phyloP scores from a whole-genome alignment of 2,888 invertebrate species.

The Oithona nana region DNA sequence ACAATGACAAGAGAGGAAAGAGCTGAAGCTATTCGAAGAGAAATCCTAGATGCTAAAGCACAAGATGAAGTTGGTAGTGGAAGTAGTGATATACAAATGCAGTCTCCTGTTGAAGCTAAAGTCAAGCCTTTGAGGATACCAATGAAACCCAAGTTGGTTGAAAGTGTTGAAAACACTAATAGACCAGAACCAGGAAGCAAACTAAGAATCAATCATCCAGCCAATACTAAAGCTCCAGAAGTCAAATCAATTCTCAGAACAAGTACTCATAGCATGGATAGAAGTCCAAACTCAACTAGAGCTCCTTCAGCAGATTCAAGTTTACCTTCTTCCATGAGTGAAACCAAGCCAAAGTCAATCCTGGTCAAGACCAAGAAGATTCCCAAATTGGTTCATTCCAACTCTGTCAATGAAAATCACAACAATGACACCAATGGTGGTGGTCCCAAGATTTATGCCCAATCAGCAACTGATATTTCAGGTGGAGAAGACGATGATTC shows the following conservation, averaged over 20 bases:
- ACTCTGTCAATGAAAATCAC: not conserved
- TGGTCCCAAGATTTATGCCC: slow-evolving; percentile 6
- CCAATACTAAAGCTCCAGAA: not conserved
- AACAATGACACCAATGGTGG: not conserved
- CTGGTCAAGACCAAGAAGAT: not conserved
- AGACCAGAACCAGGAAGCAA: not conserved
- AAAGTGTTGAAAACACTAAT: not conserved
- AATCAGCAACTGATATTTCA: slow-evolving; percentile 14
- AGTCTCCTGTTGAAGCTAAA: slow-evolving; percentile 5
- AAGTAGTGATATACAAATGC: slow-evolving; percentile 3
- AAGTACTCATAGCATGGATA: not conserved
- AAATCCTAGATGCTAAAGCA: slow-evolving; percentile 8
- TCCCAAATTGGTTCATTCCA: slow-evolving; percentile 1
- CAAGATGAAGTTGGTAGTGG: not conserved
- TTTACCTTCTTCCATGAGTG: not conserved
- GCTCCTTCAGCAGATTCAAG: not conserved
- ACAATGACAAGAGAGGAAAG: not conserved
- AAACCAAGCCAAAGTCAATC: not conserved
- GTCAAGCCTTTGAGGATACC: slow-evolving; percentile 8
- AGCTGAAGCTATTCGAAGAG: slow-evolving; percentile 14
- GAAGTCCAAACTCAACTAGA: not conserved
- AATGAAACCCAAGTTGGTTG: slow-evolving; percentile 11
- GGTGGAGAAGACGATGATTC: slow-evolving; percentile 13
- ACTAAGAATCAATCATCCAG: slow-evolving; percentile 14
- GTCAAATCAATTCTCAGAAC: not conserved